These are phyloP conservation scores for Alligator mississippiensis DNA, from an alignment of 2,113 vertebrate species.

Conservation along the genomic window DNA sequence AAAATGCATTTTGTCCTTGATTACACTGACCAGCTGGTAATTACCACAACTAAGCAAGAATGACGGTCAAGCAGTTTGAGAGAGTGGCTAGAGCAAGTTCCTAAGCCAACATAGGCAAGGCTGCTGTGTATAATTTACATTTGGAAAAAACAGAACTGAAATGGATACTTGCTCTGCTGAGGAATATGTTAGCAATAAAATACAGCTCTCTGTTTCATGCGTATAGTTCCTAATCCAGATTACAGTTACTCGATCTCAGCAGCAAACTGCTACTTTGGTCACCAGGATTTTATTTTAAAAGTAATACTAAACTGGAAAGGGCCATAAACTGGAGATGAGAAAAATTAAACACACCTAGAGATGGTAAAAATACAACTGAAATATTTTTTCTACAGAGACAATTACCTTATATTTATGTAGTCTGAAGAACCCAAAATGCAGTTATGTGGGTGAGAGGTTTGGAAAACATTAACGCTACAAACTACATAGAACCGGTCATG, in stretches of 20 bases:
- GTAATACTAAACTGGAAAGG: neutral
- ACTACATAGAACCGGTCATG: neutral
- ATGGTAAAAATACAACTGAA: neutral
- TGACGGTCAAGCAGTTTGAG: neutral
- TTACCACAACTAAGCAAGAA: neutral
- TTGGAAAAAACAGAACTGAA: accelerated
- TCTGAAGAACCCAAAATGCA: neutral
- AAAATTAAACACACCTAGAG: neutral
- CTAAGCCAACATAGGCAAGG: accelerated
- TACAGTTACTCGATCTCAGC: neutral
- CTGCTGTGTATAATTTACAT: accelerated
- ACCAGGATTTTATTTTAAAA: neutral
- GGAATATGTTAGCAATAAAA: neutral
- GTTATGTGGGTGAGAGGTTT: neutral
- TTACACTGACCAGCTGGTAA: neutral
- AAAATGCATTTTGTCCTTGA: neutral
- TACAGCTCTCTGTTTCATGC: accelerated
- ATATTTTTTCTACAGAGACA: neutral
- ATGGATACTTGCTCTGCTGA: neutral
- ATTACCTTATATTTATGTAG: neutral
- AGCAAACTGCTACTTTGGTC: neutral
- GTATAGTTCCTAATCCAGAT: neutral
- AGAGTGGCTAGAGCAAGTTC: neutral
- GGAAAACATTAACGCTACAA: neutral
- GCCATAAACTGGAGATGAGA: neutral